Evolutionary conservation across 2,113 vertebrate species (phyloP).

Genomic region (Aviceda subcristata): DNA sequence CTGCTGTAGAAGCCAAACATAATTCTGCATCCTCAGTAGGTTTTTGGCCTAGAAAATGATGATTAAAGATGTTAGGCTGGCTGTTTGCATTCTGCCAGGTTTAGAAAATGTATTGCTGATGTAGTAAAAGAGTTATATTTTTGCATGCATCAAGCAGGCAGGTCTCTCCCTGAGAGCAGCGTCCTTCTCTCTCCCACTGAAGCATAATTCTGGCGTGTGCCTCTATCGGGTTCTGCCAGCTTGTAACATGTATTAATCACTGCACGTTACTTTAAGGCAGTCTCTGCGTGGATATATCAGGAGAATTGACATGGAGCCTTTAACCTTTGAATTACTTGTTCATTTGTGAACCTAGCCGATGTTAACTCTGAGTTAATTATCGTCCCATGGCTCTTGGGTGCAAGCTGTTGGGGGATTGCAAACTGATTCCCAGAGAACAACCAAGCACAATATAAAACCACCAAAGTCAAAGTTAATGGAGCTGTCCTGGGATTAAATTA

Average conservation of each 20-base stretch:
- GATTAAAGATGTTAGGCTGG: background rate
- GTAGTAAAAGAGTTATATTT: background rate
- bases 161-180: background rate
- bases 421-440: background rate
- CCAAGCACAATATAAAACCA: background rate
- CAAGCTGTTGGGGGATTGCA: background rate
- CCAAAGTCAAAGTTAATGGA: background rate
- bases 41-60: background rate
- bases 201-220: accelerated
- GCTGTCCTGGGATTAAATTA: background rate
- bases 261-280: background rate
- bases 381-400: background rate
- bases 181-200: background rate
- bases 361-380: background rate
- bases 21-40: background rate
- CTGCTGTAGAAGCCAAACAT: background rate
- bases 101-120: background rate
- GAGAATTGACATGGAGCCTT: background rate
- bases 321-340: background rate
- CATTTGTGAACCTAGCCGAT: background rate
- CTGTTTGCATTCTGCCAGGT: background rate
- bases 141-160: background rate
- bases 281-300: accelerated
- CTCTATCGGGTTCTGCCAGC: background rate
- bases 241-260: background rate